These are phyloP conservation scores for Pseudorectes ferrugineus DNA, from an alignment of 2,113 vertebrate genomes.

Conservation along the genomic window DNA sequence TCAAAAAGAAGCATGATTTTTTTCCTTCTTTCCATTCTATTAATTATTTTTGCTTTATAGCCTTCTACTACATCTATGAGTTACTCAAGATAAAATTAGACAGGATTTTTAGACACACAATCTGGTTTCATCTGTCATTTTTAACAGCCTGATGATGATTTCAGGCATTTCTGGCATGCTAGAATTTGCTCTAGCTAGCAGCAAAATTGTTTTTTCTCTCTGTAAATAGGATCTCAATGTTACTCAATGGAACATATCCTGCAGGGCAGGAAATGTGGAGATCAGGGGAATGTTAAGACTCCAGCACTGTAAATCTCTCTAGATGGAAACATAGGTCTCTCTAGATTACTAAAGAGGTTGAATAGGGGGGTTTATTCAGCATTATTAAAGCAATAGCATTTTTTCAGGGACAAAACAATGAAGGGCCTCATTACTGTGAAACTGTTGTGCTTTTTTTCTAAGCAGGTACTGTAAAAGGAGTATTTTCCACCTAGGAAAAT, in stretches of 20 bases:
- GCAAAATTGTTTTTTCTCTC: neutral
- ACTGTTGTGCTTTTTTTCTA: slow-evolving; percentile 3
- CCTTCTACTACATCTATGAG: neutral
- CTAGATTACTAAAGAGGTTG: neutral
- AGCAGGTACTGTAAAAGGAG: slow-evolving; percentile 55
- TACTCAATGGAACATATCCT: slow-evolving; percentile 3
- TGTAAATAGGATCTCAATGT: slow-evolving; percentile 19
- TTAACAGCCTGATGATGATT: slow-evolving; percentile 30
- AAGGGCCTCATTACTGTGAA: slow-evolving; percentile 62
- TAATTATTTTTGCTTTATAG: slow-evolving; percentile 33
- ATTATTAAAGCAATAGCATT: neutral
- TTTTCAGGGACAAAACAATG: slow-evolving; percentile 31
- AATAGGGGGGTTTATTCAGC: neutral
- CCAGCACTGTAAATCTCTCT: neutral
- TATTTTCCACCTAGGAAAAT: slow-evolving; percentile 34
- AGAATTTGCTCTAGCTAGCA: slow-evolving; percentile 33
- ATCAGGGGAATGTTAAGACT: neutral
- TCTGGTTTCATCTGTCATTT: slow-evolving; percentile 48
- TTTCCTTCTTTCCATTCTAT: slow-evolving; percentile 7
- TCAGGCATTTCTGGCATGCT: neutral
- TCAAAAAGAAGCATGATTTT: neutral
- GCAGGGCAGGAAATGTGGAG: slow-evolving; percentile 11
- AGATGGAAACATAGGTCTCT: neutral
- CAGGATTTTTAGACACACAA: slow-evolving; percentile 25
- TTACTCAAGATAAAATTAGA: slow-evolving; percentile 34